Base-by-base conservation (phyloP, 2,888 invertebrate genomes). In the Terebella lapidaria region DNA sequence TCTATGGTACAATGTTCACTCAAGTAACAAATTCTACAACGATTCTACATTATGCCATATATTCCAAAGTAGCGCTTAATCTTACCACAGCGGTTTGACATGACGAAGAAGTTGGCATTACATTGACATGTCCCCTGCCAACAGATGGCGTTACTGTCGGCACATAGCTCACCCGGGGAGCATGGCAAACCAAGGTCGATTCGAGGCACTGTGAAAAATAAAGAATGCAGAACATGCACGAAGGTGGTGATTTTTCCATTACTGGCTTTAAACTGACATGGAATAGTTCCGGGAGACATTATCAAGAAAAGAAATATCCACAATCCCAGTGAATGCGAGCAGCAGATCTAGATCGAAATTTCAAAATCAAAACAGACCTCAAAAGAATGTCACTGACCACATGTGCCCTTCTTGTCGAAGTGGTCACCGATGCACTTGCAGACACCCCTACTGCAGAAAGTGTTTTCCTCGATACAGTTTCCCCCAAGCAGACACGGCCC, bases 81-180 rank as follows among this genome's bases (percentile, higher is more conserved):
- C 42, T 35, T 35, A 57, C 60, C 24, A 46, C 60, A 60, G 1
- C 4, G 26, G 24, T 35, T 18, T 25, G 22, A 3, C 35, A 42
- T 35, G 26, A 3, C 1, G 52, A 29, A 61, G 46, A 27, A 60
- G 57, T 60, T 55, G 26, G 24, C 30, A 25, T 22, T 18, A 27
- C 62, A 62, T 28, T 62, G 55, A 42, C 64, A 64, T 3, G 52
- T 45, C 5, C 64, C 64, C 3, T 45, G 20, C 3, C n/a, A 3
- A 28, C 64, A 64, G 27, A 52, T 53, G 22, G 59, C 45, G 25
- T 58, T 59, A 24, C 26, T 10, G 35, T 65, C 66, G 1, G 46
- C 45, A 26, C 66, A 66, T 26, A 58, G 29, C 30, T 66, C 64
- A 2, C 53, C 56, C 1, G 27, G 46, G 5, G 15, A 46, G 54